Conservation (phyloP, 2,113 vertebrate species). For the Solenodon paradoxus region DNA sequence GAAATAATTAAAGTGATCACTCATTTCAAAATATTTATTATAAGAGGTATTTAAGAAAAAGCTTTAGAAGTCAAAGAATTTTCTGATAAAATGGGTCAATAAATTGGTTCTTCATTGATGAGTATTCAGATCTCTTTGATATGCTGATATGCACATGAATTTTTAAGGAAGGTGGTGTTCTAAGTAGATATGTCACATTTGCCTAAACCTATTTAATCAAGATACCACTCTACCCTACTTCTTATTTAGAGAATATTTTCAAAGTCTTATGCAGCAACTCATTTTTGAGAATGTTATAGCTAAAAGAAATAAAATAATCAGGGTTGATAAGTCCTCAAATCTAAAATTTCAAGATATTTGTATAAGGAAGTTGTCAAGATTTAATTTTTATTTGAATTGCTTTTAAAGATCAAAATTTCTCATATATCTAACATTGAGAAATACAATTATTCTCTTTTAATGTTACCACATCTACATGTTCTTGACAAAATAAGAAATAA, state of each 20-base stretch:
- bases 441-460: constrained; percentile 3
- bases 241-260: not conserved
- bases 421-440: not conserved
- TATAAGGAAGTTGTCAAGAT: not conserved
- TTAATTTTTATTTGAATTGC: not conserved
- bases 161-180: not conserved
- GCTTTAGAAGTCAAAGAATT: not conserved
- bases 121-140: not conserved
- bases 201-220: not conserved
- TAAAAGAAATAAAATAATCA: not conserved
- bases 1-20: not conserved
- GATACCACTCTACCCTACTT: not conserved
- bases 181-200: no score
- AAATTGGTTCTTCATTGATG: not conserved
- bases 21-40: not conserved
- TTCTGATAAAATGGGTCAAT: not conserved
- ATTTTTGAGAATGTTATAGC: not conserved
- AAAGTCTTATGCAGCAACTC: not conserved
- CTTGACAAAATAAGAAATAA: not conserved
- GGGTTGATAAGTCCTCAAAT: not conserved
- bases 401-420: constrained; percentile 4
- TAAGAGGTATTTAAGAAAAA: not conserved
- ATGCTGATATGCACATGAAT: not conserved
- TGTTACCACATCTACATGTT: not conserved
- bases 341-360: not conserved